Conservation (phyloP, 2,888 invertebrate species). For the Caenorhabditis doughertyi region DNA sequence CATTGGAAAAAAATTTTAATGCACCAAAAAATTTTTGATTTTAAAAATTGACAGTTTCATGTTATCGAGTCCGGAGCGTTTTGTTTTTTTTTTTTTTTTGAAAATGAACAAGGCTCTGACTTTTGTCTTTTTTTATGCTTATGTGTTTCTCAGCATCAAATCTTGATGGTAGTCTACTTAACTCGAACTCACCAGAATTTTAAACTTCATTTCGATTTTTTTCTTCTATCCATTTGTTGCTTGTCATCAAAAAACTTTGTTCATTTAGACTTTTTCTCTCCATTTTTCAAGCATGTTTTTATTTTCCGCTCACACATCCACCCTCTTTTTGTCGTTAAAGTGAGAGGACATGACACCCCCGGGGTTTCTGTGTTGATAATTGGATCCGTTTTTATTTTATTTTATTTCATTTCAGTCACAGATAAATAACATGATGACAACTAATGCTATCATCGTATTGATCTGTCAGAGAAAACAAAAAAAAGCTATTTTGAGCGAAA, state of each 20-base stretch:
- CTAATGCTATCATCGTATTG: background rate
- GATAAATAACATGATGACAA: background rate
- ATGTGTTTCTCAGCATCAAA: no score
- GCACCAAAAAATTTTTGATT: background rate
- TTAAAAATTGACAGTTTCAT: no score
- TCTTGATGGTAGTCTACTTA: no score
- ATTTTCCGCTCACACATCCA: slow-evolving; percentile 36
- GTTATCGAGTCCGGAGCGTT: no score
- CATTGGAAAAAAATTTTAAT: background rate
- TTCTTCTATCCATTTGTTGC: background rate
- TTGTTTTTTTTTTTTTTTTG: no score
- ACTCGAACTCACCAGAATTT: no score
- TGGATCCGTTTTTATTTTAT: slow-evolving; percentile 5
- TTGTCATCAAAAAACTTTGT: slow-evolving; percentile 28
- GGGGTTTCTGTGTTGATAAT: slow-evolving; percentile 10
- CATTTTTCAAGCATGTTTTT: background rate
- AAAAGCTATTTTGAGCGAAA: background rate
- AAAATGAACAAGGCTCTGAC: no score
- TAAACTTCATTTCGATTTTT: no score
- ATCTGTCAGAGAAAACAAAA: background rate
- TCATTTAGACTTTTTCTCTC: slow-evolving; percentile 12
- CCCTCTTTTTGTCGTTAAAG: slow-evolving; percentile 30
- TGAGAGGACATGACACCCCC: slow-evolving; percentile 18
- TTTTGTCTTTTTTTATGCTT: no score
- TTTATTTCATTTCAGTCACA: background rate